Evolutionary conservation across 2,113 vertebrate species (phyloP), one percentile per base, ranked within the genome.

Genomic region (Grus americana): DNA sequence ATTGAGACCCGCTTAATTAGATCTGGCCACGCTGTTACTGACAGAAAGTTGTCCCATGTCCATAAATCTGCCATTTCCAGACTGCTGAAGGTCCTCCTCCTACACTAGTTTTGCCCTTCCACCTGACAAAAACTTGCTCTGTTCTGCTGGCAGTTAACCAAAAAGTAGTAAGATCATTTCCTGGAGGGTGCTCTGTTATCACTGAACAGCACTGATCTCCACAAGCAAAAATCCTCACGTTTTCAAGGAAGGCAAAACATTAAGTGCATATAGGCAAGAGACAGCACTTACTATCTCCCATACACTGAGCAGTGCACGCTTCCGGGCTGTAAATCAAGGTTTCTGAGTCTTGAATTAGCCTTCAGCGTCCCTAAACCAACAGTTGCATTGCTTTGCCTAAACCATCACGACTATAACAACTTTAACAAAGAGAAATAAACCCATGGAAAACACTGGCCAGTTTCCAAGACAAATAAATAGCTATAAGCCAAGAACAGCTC

Each of bases 381-480:
- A 1, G 1, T 5, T 59, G 32, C 32, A 8, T 19, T 44, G 68
- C 70, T 92, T 81, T 87, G 76, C 68, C 68, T 72, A 66, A 91
- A 42, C 17, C 73, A 78, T 50, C 68, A 38, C 11, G 55, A 73
- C 63, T 93, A 0, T 22, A 88, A 88, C 40, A 78, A 73, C 49
- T 88, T 16, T 2, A 74, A 73, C 38, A 79, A 84, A 73, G 38
- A 74, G 47, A 81, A 71, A 82, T 67, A 86, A 91, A 92, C 44
- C 80, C 80, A 65, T 32, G 42, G 83, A 91, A 95, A 96, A 91
- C 26, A 42, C 47, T 92, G 94, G 89, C 68, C 72, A 50, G n/a
- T 86, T 89, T 92, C 93, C 94, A 96, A 92, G 57, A 46, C 65
- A 95, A 95, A 95, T 83, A 95, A 92, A 93, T 47, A 92, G 55